Percentiles rank a stretch among this genome's conserved stretches.
Evolutionary conservation across 92 coral and sea anemone species (phyloP).

Genomic region (Umimayanthus chanpuru): DNA sequence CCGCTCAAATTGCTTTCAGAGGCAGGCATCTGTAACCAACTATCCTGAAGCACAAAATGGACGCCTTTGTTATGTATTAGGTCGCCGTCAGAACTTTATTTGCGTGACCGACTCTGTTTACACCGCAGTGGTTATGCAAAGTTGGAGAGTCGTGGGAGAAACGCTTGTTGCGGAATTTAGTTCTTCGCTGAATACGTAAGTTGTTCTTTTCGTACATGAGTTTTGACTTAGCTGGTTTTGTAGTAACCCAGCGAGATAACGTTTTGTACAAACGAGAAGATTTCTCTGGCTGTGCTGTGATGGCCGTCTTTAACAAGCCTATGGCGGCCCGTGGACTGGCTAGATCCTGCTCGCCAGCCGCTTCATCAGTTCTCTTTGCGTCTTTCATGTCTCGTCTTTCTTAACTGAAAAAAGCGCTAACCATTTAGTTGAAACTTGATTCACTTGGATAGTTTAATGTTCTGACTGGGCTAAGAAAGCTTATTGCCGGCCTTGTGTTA

Average conservation of each 20-base stretch:
- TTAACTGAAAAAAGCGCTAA: not conserved
- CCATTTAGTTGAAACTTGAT: not conserved
- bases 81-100: not conserved
- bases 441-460: not conserved
- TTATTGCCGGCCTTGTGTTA: not conserved
- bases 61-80: not conserved
- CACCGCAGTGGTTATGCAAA: not conserved
- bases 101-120: slow-evolving; percentile 26
- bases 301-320: not conserved
- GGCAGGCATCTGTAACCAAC: slow-evolving; percentile 28
- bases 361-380: not conserved
- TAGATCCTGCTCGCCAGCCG: not conserved
- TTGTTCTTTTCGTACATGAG: not conserved
- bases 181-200: not conserved
- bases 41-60: not conserved
- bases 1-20: not conserved
- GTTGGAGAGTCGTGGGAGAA: not conserved
- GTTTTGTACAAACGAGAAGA: not conserved
- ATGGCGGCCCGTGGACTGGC: not conserved
- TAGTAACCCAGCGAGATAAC: not conserved
- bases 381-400: not conserved
- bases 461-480: not conserved
- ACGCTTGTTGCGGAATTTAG: not conserved
- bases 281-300: not conserved
- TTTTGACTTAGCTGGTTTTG: not conserved